A percentile compares a stretch with the other conserved stretches of the same genome.
Evolutionary conservation across 2,113 vertebrate genomes (phyloP).

Genomic region (Anseranas semipalmata): DNA sequence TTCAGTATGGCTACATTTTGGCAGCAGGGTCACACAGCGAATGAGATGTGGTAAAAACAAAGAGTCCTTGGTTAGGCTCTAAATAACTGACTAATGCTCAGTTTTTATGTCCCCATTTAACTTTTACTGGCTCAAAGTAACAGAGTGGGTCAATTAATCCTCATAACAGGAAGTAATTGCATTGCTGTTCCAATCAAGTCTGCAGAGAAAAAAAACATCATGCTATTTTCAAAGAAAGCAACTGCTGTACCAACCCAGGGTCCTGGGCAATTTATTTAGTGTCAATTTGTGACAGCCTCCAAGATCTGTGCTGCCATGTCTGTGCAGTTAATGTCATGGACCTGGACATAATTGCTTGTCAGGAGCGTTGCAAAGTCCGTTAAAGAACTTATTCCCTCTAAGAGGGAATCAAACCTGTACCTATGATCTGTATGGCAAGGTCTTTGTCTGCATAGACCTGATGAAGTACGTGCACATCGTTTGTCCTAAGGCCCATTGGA

Average conservation of each 20-base stretch:
- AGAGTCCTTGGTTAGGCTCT: background rate
- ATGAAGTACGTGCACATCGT: background rate
- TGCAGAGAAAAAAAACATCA: background rate
- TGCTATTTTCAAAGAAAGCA: slow-evolving; percentile 19
- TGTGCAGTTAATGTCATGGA: slow-evolving; percentile 37
- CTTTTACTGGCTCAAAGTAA: background rate
- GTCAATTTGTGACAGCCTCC: slow-evolving; percentile 40
- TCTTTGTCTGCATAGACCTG: background rate
- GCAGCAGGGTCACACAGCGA: background rate
- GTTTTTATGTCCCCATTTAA: slow-evolving; percentile 2
- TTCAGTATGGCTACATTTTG: background rate
- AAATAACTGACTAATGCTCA: slow-evolving; percentile 22
- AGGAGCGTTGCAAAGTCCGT: slow-evolving; percentile 27
- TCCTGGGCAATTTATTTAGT: slow-evolving; percentile 46
- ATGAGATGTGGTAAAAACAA: background rate
- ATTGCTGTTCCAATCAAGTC: slow-evolving; percentile 20
- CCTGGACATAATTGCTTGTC: slow-evolving; percentile 48
- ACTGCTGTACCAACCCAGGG: background rate
- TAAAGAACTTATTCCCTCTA: slow-evolving; percentile 20
- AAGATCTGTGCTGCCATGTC: slow-evolving; percentile 32
- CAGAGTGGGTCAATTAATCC: slow-evolving; percentile 56
- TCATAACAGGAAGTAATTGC: slow-evolving; percentile 39
- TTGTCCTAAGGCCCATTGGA: background rate
- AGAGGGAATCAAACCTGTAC: background rate
- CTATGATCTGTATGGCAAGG: background rate